Evolutionary conservation across 2,113 vertebrate species (phyloP).

Genomic region (Oceanodroma tethys): DNA sequence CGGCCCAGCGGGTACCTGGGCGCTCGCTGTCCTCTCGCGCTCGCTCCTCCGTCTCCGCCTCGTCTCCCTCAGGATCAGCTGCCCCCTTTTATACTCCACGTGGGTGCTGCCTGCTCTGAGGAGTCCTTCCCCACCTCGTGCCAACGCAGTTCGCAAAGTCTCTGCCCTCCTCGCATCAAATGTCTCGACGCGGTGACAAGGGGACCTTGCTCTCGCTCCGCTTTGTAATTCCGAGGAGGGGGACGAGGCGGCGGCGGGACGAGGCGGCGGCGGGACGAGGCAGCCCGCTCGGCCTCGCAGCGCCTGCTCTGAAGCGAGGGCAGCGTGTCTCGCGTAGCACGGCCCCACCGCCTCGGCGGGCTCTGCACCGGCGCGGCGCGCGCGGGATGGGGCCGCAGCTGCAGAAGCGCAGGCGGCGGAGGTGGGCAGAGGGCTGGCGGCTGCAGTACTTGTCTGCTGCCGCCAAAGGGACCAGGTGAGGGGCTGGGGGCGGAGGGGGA

Average conservation of each 20-base stretch:
- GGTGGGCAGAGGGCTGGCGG: not conserved
- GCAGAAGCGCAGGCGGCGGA: not conserved
- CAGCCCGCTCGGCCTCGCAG: not conserved
- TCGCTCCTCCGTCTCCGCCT: no score
- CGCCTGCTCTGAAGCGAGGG: not conserved
- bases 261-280: not conserved
- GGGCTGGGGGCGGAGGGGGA: not conserved
- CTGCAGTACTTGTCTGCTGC: not conserved
- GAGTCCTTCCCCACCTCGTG: not conserved
- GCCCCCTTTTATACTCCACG: accelerated
- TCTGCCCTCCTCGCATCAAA: not conserved
- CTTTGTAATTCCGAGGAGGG: not conserved
- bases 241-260: not conserved
- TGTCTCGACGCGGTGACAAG: not conserved
- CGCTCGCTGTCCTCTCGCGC: not conserved
- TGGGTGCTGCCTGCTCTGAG: not conserved
- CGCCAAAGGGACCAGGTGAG: not conserved
- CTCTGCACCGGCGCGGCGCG: not conserved
- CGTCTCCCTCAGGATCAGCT: not conserved
- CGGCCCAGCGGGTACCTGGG: not conserved
- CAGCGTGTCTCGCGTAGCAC: no score
- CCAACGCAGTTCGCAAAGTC: accelerated
- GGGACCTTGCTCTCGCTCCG: not conserved
- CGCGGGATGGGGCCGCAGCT: not conserved
- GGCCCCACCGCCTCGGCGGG: accelerated